Evolutionary conservation across 1,140 invertebrate genomes (phyloP).

Genomic region (Leguminivora glycinivorella): DNA sequence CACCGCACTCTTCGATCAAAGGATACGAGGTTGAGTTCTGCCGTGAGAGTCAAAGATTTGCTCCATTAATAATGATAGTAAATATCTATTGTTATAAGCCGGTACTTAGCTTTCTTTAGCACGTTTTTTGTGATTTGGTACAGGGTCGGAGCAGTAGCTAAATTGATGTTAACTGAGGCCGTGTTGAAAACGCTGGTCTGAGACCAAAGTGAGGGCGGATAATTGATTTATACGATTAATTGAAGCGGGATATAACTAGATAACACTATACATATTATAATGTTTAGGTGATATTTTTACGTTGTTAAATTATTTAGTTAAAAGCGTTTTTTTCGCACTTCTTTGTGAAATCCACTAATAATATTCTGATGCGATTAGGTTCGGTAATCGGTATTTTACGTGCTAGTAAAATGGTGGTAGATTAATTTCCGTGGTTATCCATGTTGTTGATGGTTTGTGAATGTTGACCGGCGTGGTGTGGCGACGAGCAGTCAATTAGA

Average conservation of each 20-base stretch:
- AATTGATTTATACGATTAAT: conserved; percentile 28
- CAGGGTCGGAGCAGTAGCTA: conserved; percentile 6
- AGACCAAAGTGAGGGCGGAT: conserved; percentile 14
- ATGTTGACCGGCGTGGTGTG: conserved; percentile 15
- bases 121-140: not conserved
- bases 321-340: not conserved
- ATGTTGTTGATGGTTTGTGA: conserved; percentile 2
- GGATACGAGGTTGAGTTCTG: not conserved
- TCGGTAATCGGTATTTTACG: not conserved
- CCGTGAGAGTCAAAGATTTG: not conserved
- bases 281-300: conserved; percentile 21
- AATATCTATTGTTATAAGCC: not conserved
- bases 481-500: conserved; percentile 23
- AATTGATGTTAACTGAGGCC: not conserved
- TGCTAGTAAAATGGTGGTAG: conserved; percentile 15
- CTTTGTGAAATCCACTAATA: conserved; percentile 4
- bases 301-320: conserved; percentile 12
- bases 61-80: conserved; percentile 10
- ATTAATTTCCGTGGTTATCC: not conserved
- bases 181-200: conserved; percentile 12
- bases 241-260: conserved; percentile 16
- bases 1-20: not conserved
- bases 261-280: not conserved
- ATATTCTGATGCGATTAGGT: not conserved
- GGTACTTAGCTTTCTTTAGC: not conserved